Base-by-base conservation (phyloP, 2,888 invertebrate genomes). In the Molanna angustata region DNA sequence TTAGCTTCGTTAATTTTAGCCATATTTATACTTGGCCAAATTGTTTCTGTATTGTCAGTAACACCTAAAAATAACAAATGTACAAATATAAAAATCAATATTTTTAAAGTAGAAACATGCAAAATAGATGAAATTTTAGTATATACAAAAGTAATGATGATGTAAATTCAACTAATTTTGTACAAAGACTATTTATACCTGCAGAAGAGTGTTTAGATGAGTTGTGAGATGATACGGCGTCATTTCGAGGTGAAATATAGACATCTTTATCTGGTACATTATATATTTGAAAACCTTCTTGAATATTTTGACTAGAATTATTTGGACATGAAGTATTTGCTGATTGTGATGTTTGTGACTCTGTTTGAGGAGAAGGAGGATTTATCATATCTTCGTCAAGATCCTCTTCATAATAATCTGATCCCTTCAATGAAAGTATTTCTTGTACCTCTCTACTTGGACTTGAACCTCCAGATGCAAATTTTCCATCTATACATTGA, bases 401-500 rank as follows among this genome's bases (percentile, higher is more conserved):
- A 22, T 56, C 58, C 27, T 59, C 60, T 22, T 59, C 60, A 37
- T 57, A 54, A 20, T 33, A 43, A 31, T 60, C 59, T 1, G 60
- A 60, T n/a, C 81, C 81, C 61, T 83, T 84, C 37, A 86, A 79
- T 3, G 86, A 84, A 68, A 94, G 77, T 61, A 94, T 94, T 73
- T 93, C 88, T 67, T 90, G 86, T 17, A 94, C 94, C 73, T 94
- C 94, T 17, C 91, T 79, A 64, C 92, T 92, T 3, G 94, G 92
- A 68, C 91, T 92, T 55, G 92, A 92, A 11, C 90, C 90, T n/a
- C 87, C 89, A 46, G 90, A 90, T 1, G 85, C 82, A 60, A 80
- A 73, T 64, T 76, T 78, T 61, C 70, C 69, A 19, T 44, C 64
- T 3, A 37, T 21, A 18, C n/a, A n/a, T n/a, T 45, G 50, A 7